Conservation (phyloP, 2,113 vertebrate genomes). For the Thamnaconus septentrionalis region DNA sequence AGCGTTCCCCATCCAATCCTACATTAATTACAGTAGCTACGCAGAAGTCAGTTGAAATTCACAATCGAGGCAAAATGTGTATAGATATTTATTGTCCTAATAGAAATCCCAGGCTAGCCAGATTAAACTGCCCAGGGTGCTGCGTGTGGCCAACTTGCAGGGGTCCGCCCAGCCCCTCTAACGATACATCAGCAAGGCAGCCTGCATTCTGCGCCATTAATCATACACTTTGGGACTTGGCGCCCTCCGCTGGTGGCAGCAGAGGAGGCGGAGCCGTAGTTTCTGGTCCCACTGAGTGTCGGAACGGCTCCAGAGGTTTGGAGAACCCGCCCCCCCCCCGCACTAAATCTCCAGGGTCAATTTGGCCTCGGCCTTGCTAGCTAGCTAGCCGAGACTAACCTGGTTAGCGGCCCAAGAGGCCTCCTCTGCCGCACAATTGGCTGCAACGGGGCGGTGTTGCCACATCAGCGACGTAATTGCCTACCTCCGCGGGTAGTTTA, state of each 20-base stretch:
- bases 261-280: constrained; percentile 14
- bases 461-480: constrained; percentile 61
- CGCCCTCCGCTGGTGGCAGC: constrained; percentile 29
- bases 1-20: too few species aligned
- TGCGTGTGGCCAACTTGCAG: too few species aligned
- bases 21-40: constrained; percentile 74
- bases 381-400: constrained; percentile 32
- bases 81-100: too few species aligned
- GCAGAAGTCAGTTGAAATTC: constrained; percentile 50
- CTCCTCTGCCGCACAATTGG: constrained; percentile 35
- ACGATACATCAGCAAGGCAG: constrained; percentile 70
- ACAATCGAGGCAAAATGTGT: too few species aligned
- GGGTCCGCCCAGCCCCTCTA: too few species aligned
- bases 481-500: constrained; percentile 56
- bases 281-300: constrained; percentile 32
- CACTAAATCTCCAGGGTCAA: constrained; percentile 56
- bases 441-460: constrained; percentile 44
- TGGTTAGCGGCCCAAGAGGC: constrained; percentile 45
- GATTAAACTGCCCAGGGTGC: too few species aligned
- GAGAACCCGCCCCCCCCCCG: background rate
- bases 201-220: constrained; percentile 84
- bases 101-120: too few species aligned
- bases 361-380: constrained; percentile 39
- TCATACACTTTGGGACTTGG: constrained; percentile 70
- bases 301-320: constrained; percentile 40